Conservation (phyloP, 92 coral and sea anemone genomes). For the Micromussa lordhowensis region DNA sequence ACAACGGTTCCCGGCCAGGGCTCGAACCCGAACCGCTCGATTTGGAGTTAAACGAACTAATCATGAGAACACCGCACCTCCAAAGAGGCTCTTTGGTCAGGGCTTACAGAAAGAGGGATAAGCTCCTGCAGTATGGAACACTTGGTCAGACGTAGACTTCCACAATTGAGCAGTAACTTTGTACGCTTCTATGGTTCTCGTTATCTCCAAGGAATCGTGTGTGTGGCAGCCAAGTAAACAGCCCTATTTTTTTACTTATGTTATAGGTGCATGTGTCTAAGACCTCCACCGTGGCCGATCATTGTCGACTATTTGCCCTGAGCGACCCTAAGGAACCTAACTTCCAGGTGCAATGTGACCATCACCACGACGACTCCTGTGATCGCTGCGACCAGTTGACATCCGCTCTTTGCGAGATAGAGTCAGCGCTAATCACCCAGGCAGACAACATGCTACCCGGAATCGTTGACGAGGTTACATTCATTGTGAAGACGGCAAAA, state of each 20-base stretch:
- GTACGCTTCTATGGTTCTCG: background rate
- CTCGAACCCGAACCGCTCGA: too few species aligned
- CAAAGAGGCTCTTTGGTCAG: too few species aligned
- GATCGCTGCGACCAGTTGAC: conserved; percentile 13
- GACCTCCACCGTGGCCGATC: conserved; percentile 43
- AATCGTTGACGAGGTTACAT: conserved; percentile 20
- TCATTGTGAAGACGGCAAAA: conserved; percentile 31
- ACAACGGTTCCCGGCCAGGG: too few species aligned
- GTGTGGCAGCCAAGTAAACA: background rate
- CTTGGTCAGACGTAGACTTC: too few species aligned
- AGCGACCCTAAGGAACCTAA: conserved; percentile 32
- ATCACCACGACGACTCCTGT: conserved; percentile 22
- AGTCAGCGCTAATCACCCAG: conserved; percentile 28
- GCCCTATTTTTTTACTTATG: background rate
- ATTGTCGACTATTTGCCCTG: conserved; percentile 33
- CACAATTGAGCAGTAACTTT: background rate
- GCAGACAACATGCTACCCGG: conserved; percentile 16
- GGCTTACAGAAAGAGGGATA: too few species aligned
- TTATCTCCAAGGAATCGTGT: background rate
- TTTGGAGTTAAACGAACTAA: too few species aligned
- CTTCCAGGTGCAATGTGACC: too few species aligned
- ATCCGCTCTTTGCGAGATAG: conserved; percentile 19
- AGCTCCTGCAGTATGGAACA: too few species aligned
- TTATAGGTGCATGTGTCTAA: conserved; percentile 38
- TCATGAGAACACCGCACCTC: too few species aligned